Percentiles rank a stretch among this genome's conserved stretches.
Conservation (phyloP, 2,797 vertebrate genomes). For the Agapornis canus region DNA sequence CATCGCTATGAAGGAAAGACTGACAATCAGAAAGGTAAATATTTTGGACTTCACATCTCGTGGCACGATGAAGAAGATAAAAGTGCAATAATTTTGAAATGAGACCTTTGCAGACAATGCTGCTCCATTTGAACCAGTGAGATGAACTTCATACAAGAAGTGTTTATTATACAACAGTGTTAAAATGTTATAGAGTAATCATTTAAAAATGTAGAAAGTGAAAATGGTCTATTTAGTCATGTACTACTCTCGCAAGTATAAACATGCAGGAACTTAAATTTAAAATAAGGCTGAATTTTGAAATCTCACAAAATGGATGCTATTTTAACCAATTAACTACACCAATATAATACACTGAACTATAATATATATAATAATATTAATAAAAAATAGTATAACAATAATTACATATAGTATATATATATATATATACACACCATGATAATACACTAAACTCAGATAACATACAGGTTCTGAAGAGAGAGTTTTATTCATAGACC, state of each 20-base stretch:
- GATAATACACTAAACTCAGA: background rate
- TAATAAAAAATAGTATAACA: background rate
- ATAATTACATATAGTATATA: background rate
- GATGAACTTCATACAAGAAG: conserved; percentile 46
- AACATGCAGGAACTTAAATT: background rate
- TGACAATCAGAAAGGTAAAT: conserved; percentile 76
- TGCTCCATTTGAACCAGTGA: conserved; percentile 49
- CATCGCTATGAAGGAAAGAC: conserved; percentile 65
- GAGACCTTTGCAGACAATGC: conserved; percentile 57
- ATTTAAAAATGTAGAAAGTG: background rate
- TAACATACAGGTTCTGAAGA: background rate
- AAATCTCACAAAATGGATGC: background rate
- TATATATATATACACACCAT: background rate
- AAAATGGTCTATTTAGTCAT: background rate
- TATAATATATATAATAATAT: background rate
- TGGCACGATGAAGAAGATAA: conserved; percentile 67
- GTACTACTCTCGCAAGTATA: background rate
- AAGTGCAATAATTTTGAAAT: conserved; percentile 71
- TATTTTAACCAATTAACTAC: background rate
- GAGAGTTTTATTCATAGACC: background rate
- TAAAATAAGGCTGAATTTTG: background rate
- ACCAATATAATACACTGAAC: background rate
- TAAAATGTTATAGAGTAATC: background rate
- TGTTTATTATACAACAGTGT: conserved; percentile 10
- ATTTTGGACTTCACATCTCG: conserved; percentile 77